phyloP scores from a whole-genome alignment of 2,888 invertebrate genomes.

The Resseliella maxima region DNA sequence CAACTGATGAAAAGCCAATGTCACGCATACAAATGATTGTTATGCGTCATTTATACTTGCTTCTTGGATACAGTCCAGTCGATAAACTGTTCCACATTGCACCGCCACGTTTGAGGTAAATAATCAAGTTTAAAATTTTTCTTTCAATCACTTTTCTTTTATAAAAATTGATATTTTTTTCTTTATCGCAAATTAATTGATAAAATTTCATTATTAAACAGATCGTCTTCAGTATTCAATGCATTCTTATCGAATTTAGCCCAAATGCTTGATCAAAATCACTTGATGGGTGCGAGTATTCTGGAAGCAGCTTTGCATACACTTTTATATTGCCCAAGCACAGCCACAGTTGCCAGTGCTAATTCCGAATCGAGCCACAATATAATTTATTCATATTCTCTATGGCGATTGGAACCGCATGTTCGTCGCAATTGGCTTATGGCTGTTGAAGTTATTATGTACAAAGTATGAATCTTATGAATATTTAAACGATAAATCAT shows the following conservation, averaged over 20 bases:
- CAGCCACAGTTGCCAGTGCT: slow-evolving; percentile 70
- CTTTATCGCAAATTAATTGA: not conserved
- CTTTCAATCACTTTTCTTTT: not conserved
- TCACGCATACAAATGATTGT: slow-evolving; percentile 87
- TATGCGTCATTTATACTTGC: slow-evolving; percentile 87
- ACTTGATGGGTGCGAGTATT: slow-evolving; percentile 84
- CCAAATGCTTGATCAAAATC: slow-evolving; percentile 95
- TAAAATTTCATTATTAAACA: not conserved
- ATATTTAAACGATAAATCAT: not conserved
- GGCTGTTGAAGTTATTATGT: slow-evolving; percentile 90
- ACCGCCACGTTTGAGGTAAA: slow-evolving; percentile 83
- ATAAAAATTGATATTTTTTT: not conserved
- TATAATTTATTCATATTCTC: slow-evolving; percentile 75
- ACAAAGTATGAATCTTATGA: slow-evolving; percentile 80
- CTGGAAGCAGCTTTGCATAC: slow-evolving; percentile 85
- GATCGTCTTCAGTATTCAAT: slow-evolving; percentile 94
- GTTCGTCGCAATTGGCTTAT: slow-evolving; percentile 92
- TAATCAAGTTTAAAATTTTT: too few relatives aligned
- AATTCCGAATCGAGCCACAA: slow-evolving; percentile 73
- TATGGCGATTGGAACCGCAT: slow-evolving; percentile 89
- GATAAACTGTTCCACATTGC: slow-evolving; percentile 93
- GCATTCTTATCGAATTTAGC: slow-evolving; percentile 94
- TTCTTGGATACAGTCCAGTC: slow-evolving; percentile 91
- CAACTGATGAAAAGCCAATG: slow-evolving; percentile 85
- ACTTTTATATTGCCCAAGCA: slow-evolving; percentile 85